A percentile compares a stretch with the other conserved stretches of the same genome.
These are phyloP conservation scores for Aramus guarauna DNA, from an alignment of 2,113 vertebrate species.

Conservation along the genomic window DNA sequence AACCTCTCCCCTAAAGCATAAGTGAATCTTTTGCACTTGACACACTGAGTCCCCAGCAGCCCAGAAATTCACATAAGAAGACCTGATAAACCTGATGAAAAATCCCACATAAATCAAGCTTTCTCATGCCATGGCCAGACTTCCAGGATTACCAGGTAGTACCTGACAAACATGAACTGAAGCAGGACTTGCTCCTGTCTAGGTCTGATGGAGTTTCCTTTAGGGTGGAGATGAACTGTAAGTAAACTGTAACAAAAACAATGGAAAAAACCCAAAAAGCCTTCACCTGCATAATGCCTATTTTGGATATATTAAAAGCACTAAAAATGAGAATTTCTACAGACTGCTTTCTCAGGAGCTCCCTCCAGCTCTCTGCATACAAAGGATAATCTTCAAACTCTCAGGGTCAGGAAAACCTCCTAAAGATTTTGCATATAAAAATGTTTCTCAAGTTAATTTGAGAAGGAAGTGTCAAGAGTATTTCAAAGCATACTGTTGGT, in stretches of 20 bases:
- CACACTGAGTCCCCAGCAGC: not conserved
- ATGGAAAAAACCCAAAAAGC: not conserved
- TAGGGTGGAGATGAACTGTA: not conserved
- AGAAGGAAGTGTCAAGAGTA: not conserved
- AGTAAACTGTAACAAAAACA: not conserved
- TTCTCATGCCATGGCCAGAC: not conserved
- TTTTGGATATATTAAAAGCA: not conserved
- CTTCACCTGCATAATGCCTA: not conserved
- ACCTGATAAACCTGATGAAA: not conserved
- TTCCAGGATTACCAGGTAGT: not conserved
- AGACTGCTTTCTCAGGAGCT: not conserved
- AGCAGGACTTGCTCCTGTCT: not conserved
- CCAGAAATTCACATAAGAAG: not conserved
- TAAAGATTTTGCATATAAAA: not conserved
- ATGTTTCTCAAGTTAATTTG: not conserved
- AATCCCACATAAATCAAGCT: not conserved
- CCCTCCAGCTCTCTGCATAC: not conserved
- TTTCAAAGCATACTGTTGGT: not conserved
- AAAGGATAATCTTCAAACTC: not conserved
- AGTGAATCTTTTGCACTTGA: not conserved
- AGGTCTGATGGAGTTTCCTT: not conserved
- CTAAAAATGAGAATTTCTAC: not conserved
- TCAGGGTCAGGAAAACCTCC: not conserved
- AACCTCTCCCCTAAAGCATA: not conserved
- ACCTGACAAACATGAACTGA: fast-evolving